Conservation (phyloP, 2,797 vertebrate genomes). For the Scolopax bukidnonensis region DNA sequence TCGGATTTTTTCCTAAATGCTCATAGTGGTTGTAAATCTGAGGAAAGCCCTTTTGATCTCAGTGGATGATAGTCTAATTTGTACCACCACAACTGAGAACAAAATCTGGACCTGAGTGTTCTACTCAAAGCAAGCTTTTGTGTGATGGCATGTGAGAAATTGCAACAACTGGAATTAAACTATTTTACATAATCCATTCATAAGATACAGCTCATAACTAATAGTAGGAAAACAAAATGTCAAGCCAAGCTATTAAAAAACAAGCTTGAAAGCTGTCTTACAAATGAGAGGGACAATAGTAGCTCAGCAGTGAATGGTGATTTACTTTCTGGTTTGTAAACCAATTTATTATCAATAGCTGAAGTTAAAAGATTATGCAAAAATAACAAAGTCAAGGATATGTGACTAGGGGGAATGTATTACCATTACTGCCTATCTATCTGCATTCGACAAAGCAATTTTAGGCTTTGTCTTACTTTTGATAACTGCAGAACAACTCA, state of each 20-base stretch:
- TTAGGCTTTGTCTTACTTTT: not conserved
- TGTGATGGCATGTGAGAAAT: slow-evolving; percentile 39
- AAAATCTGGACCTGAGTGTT: slow-evolving; percentile 16
- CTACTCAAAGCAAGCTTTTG: not conserved
- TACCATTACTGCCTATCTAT: not conserved
- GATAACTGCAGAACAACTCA: not conserved
- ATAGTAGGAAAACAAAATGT: slow-evolving; percentile 49
- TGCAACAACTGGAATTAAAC: slow-evolving; percentile 44
- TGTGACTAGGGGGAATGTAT: not conserved
- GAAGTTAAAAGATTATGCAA: slow-evolving; percentile 40
- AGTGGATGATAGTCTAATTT: not conserved
- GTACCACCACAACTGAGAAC: not conserved
- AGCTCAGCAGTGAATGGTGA: slow-evolving; percentile 30
- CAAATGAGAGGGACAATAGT: slow-evolving; percentile 46
- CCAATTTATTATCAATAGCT: slow-evolving; percentile 45
- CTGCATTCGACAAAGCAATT: not conserved
- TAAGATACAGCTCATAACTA: slow-evolving; percentile 61
- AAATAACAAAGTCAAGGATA: not conserved
- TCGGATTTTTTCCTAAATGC: not conserved
- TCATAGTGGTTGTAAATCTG: not conserved
- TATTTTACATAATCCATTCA: slow-evolving; percentile 64
- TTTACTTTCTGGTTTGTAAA: slow-evolving; percentile 37
- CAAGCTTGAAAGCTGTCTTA: slow-evolving; percentile 36
- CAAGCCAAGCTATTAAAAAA: slow-evolving; percentile 50
- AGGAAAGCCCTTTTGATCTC: slow-evolving; percentile 29